Conservation (phyloP, 2,113 vertebrate species). For the Candoia aspera region DNA sequence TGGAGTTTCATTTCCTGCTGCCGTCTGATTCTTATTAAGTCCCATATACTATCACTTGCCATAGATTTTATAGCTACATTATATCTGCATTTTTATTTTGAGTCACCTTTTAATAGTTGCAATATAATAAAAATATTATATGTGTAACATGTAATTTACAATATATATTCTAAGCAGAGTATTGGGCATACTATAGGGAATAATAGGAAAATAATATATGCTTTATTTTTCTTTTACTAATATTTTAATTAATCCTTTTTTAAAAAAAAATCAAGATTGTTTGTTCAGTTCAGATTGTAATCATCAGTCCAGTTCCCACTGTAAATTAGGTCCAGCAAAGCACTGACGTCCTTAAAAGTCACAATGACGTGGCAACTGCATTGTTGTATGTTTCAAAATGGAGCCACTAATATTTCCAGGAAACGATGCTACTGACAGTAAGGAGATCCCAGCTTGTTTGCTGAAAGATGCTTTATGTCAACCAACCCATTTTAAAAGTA, state of each 20-base stretch:
- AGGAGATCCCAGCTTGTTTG: no score
- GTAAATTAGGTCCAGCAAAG: no score
- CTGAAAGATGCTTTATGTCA: no score
- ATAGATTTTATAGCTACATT: conserved; percentile 41
- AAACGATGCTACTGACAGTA: no score
- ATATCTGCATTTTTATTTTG: conserved; percentile 58
- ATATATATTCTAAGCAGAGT: conserved; percentile 57
- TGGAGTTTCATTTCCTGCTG: conserved; percentile 33
- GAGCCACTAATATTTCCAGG: no score
- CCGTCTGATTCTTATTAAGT: conserved; percentile 30
- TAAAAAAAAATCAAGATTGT: no score
- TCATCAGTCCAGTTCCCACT: no score
- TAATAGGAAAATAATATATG: background rate
- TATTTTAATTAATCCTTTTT: background rate
- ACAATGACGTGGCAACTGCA: no score
- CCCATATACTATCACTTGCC: conserved; percentile 28
- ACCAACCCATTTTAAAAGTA: no score
- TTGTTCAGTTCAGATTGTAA: no score
- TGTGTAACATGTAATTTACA: conserved; percentile 27
- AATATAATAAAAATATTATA: conserved; percentile 2
- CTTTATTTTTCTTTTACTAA: conserved; percentile 10
- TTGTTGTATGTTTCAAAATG: no score
- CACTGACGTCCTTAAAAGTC: no score
- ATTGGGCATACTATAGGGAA: background rate
- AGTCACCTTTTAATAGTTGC: conserved; percentile 49